These are phyloP conservation scores for Oreochromis tanganicae DNA, from an alignment of 2,113 vertebrate genomes.

Conservation along the genomic window DNA sequence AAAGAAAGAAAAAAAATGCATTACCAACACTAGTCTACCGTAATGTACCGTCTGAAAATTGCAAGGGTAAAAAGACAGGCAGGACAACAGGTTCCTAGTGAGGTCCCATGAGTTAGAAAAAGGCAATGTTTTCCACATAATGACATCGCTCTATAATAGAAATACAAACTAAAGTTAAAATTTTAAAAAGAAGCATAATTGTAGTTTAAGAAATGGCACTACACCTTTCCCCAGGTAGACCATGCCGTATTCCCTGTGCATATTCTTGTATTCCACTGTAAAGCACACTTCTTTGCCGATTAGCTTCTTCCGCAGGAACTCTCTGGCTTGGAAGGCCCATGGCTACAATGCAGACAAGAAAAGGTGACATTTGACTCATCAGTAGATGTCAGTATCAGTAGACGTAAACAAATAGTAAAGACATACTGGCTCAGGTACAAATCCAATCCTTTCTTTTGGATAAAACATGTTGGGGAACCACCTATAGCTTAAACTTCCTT, in stretches of 20 bases:
- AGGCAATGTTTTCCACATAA: not conserved
- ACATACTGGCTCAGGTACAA: not conserved
- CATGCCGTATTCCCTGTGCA: constrained; percentile 91
- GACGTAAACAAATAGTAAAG: not conserved
- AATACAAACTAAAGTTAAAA: not conserved
- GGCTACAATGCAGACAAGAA: constrained; percentile 72
- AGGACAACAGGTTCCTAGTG: not conserved
- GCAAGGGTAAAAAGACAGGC: not conserved
- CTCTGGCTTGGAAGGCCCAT: constrained; percentile 93
- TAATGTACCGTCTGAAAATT: not conserved
- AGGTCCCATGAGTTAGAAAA: no score
- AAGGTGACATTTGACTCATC: not conserved
- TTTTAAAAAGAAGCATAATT: not conserved
- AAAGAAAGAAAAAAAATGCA: not conserved
- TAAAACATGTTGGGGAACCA: not conserved
- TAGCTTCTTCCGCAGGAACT: constrained; percentile 93
- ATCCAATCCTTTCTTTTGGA: not conserved
- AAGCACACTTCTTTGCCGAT: constrained; percentile 99
- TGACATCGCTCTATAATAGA: not conserved
- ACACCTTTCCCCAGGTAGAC: constrained; percentile 89
- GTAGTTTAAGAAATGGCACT: not conserved
- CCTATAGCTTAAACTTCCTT: not conserved
- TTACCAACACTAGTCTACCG: not conserved
- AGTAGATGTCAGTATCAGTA: not conserved
- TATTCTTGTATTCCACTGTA: constrained; percentile 89